phyloP scores from a whole-genome alignment of 2,113 vertebrate species.

The Crocuta crocuta region DNA sequence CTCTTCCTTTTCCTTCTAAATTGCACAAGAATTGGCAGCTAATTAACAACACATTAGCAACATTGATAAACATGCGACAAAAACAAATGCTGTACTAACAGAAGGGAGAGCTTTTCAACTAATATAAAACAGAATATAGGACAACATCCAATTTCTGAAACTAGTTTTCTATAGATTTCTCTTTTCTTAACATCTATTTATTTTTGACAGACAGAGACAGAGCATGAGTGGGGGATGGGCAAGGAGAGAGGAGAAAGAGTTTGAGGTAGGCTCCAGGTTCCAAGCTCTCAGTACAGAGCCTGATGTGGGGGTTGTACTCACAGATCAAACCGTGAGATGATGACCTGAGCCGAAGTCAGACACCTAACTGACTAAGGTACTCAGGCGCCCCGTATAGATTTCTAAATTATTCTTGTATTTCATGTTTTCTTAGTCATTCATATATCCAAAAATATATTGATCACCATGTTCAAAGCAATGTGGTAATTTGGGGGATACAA shows the following conservation, averaged over 20 bases:
- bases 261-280: no score
- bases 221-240: no score
- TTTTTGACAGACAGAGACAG: no score
- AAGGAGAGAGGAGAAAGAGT: no score
- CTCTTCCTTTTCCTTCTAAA: constrained; percentile 51
- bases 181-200: no score
- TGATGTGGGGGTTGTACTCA: no score
- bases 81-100: constrained; percentile 71
- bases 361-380: no score
- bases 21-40: constrained; percentile 54
- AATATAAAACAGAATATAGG: constrained; percentile 1
- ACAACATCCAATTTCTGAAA: neutral
- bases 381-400: neutral
- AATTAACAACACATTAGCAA: constrained; percentile 79
- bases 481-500: neutral
- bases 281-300: no score
- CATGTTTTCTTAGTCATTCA: neutral
- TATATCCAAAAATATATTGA: constrained; percentile 27
- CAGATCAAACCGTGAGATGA: no score
- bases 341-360: no score
- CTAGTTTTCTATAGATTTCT: neutral
- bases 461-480: neutral
- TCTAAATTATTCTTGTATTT: neutral
- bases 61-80: constrained; percentile 72
- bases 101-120: neutral